Evolutionary conservation across 2,888 invertebrate species (phyloP).

Genomic region (Agriopis aurantiaria): DNA sequence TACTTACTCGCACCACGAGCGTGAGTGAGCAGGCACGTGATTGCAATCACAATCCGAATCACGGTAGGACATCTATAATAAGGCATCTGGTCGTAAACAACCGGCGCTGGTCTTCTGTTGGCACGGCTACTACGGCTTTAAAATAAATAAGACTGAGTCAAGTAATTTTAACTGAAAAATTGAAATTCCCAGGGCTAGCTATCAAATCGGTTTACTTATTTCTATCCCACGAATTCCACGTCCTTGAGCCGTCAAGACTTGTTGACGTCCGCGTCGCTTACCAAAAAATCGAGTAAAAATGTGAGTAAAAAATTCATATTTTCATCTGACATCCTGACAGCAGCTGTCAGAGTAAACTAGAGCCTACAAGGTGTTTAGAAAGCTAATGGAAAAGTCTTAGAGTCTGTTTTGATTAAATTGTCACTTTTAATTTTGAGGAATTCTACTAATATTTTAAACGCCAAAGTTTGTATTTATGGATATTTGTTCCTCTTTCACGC

Average conservation of each 20-base stretch:
- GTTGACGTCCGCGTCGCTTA: slow-evolving; percentile 12
- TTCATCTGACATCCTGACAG: slow-evolving; percentile 22
- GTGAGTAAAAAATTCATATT: slow-evolving; percentile 21
- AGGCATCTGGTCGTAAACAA: too few relatives aligned
- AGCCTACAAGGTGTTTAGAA: slow-evolving; percentile 4
- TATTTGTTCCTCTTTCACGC: too few relatives aligned
- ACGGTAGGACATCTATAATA: too few relatives aligned
- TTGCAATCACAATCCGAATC: too few relatives aligned
- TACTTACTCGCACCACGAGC: too few relatives aligned
- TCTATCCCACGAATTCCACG: slow-evolving; percentile 4
- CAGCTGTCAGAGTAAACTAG: slow-evolving; percentile 19
- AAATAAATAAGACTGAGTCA: neutral
- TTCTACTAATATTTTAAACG: too few relatives aligned
- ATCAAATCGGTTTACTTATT: neutral
- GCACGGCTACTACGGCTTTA: too few relatives aligned
- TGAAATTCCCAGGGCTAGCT: neutral
- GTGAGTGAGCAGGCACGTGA: too few relatives aligned
- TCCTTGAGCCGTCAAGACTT: slow-evolving; percentile 25
- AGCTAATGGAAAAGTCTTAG: slow-evolving; percentile 8
- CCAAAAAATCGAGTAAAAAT: slow-evolving; percentile 19
- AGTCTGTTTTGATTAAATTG: slow-evolving; percentile 4
- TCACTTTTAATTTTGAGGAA: neutral
- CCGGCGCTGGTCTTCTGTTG: too few relatives aligned
- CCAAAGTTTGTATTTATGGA: too few relatives aligned
- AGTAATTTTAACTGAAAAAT: neutral